These are phyloP conservation scores for Harpagus bidentatus DNA, from an alignment of 2,113 vertebrate species.

Conservation along the genomic window DNA sequence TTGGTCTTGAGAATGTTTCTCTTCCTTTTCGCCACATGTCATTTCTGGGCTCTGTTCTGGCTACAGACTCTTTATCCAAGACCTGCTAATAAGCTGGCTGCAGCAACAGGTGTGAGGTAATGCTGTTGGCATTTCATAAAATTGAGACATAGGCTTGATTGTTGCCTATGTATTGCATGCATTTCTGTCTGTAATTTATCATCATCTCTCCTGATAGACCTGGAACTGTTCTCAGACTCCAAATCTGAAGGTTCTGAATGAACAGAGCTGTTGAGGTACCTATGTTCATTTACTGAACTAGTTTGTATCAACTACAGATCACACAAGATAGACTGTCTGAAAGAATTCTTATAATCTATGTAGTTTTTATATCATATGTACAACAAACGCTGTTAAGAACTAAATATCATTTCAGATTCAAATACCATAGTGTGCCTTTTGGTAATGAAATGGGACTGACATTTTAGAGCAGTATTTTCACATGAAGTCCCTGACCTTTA, in stretches of 20 bases:
- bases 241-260: neutral
- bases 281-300: neutral
- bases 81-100: neutral
- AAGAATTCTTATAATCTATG: neutral
- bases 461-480: neutral
- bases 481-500: slow-evolving; percentile 3
- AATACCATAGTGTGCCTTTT: neutral
- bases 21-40: neutral
- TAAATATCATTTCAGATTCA: neutral
- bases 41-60: neutral
- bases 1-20: neutral
- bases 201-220: neutral
- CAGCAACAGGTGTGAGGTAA: neutral
- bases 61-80: neutral
- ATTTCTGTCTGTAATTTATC: neutral
- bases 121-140: neutral
- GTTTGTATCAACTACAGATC: neutral
- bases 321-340: neutral
- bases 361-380: neutral
- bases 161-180: neutral
- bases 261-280: neutral
- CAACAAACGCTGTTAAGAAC: neutral
- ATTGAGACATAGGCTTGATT: neutral
- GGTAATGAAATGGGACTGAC: neutral
- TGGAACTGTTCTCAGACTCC: neutral